Evolutionary conservation across 2,797 vertebrate genomes (phyloP).

Genomic region (Anomalospiza imberbis): DNA sequence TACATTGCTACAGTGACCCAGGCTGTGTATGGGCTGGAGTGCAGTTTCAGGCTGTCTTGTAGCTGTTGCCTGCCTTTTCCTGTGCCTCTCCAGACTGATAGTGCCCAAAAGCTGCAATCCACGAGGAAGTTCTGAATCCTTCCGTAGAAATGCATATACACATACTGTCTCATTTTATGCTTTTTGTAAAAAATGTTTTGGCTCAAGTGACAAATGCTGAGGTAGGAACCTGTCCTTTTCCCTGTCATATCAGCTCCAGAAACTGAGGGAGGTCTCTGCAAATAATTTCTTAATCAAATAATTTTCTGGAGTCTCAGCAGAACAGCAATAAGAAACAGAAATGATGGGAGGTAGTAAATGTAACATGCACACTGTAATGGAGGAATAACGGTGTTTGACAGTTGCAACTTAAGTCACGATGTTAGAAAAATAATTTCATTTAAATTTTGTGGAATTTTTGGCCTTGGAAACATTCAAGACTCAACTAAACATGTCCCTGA

Average conservation of each 20-base stretch:
- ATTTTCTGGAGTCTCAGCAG: background rate
- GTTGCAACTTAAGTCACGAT: background rate
- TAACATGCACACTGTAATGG: rapidly evolving
- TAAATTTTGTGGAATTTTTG: slow-evolving; percentile 1
- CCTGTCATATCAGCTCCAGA: background rate
- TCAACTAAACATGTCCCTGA: background rate
- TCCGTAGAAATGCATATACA: background rate
- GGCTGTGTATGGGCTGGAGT: background rate
- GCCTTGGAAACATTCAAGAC: background rate
- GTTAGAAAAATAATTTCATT: too few relatives aligned
- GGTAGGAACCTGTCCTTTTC: background rate
- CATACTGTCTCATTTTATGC: background rate
- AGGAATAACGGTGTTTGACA: background rate
- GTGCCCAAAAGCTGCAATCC: background rate
- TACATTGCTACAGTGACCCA: background rate
- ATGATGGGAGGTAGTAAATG: background rate
- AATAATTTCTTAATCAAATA: background rate
- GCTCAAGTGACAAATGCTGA: background rate
- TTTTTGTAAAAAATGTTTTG: background rate
- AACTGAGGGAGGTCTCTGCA: background rate
- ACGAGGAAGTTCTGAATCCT: background rate
- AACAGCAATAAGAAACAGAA: background rate
- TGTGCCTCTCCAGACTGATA: background rate
- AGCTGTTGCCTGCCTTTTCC: background rate
- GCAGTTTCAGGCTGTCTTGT: background rate